A percentile compares a stretch with the other conserved stretches of the same genome.
phyloP scores from a whole-genome alignment of 53 echinoderm and acorn worm genomes.

The Patiria pectinifera region DNA sequence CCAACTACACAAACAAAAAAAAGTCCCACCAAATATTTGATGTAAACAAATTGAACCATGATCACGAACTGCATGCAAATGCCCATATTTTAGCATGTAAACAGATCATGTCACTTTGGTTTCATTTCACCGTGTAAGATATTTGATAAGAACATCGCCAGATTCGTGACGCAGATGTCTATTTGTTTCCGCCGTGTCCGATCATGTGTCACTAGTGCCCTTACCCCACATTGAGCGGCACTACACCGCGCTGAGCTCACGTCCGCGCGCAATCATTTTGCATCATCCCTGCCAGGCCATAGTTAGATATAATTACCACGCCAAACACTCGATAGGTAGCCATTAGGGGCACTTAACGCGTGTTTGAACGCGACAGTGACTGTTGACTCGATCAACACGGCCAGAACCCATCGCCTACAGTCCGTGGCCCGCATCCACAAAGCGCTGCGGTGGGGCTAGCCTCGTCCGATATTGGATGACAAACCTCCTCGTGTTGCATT shows the following conservation, averaged over 20 bases:
- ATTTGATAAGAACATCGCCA: background rate
- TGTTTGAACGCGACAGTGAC: constrained; percentile 38
- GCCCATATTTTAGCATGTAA: too few species aligned
- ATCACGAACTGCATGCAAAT: too few species aligned
- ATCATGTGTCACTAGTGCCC: background rate
- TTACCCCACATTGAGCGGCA: background rate
- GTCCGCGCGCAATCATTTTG: background rate
- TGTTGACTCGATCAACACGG: constrained; percentile 42
- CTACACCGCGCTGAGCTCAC: background rate
- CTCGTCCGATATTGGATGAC: constrained; percentile 27
- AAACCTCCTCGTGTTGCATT: constrained; percentile 32
- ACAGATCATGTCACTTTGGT: background rate
- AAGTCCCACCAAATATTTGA: too few species aligned
- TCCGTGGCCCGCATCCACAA: background rate
- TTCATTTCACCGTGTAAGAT: background rate
- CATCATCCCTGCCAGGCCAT: background rate
- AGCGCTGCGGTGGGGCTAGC: background rate
- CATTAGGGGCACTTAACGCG: constrained; percentile 47
- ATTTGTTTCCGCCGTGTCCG: background rate
- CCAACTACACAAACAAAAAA: too few species aligned
- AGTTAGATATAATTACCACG: constrained; percentile 6
- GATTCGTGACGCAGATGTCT: background rate
- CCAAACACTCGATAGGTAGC: constrained; percentile 21
- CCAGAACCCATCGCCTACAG: constrained; percentile 26
- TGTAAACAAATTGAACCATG: too few species aligned